Evolutionary conservation across 1,140 invertebrate species (phyloP).

Genomic region (Drosophila prosaltans): DNA sequence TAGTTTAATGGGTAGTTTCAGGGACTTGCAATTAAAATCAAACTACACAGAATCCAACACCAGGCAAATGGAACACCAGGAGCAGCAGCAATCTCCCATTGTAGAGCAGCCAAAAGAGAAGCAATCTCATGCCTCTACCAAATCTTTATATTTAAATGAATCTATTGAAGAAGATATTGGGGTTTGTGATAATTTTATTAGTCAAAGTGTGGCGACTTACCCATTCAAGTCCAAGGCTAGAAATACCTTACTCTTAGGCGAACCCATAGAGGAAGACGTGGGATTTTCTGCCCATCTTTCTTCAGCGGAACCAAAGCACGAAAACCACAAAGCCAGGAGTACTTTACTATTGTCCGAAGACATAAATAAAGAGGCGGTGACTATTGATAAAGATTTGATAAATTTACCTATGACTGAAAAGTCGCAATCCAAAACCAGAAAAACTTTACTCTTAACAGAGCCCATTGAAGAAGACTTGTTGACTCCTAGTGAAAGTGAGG

Average conservation of each 20-base stretch:
- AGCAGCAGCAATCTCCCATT: neutral
- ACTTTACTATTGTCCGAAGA: slow-evolving; percentile 18
- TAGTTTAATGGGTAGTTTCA: slow-evolving; percentile 7
- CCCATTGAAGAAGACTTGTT: slow-evolving; percentile 10
- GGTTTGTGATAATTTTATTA: neutral
- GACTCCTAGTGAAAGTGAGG: neutral
- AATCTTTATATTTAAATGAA: slow-evolving; percentile 20
- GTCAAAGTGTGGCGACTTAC: too few relatives aligned
- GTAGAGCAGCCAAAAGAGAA: neutral
- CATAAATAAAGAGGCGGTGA: neutral
- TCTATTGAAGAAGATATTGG: slow-evolving; percentile 25
- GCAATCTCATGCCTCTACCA: neutral
- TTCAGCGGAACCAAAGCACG: neutral
- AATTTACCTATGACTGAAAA: too few relatives aligned
- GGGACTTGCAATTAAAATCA: slow-evolving; percentile 10
- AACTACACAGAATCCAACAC: neutral
- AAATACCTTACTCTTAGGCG: slow-evolving; percentile 17
- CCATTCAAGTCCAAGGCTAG: neutral
- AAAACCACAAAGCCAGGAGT: neutral
- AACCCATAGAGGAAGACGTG: slow-evolving; percentile 20
- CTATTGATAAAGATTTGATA: neutral
- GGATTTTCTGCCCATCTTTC: neutral
- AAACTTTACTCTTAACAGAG: slow-evolving; percentile 10
- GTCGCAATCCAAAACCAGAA: neutral
- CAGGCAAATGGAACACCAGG: neutral